Percentiles rank a stretch among this genome's conserved stretches.
phyloP scores from a whole-genome alignment of 2,888 invertebrate genomes.

The Cyclophora punctaria region DNA sequence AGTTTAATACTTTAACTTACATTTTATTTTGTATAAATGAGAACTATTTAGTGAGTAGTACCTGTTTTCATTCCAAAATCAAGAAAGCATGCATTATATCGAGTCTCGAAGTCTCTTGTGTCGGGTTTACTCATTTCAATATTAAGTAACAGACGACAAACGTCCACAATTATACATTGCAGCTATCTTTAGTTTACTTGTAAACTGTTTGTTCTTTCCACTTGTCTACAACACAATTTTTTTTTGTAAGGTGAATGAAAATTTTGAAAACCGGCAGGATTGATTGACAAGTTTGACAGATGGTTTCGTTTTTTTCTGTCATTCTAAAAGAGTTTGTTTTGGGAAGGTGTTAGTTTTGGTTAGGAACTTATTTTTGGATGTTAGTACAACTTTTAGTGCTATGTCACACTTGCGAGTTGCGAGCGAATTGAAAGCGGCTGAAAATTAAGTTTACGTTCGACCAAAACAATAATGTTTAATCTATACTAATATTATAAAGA shows the following conservation, averaged over 20 bases:
- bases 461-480: no score
- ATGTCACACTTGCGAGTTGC: no score
- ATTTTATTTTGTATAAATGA: no score
- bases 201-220: constrained; percentile 5
- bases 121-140: constrained; percentile 50
- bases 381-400: no score
- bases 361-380: no score
- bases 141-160: constrained; percentile 25
- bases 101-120: constrained; percentile 53
- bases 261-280: not conserved
- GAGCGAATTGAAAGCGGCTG: no score
- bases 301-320: no score
- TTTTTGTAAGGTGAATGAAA: not conserved
- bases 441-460: no score
- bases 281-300: not conserved
- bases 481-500: no score
- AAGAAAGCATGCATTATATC: constrained; percentile 58
- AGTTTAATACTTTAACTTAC: no score
- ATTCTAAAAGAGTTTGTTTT: not conserved
- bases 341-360: not conserved
- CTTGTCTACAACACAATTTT: not conserved
- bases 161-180: constrained; percentile 21
- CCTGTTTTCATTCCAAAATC: constrained; percentile 63
- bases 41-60: constrained; percentile 16
- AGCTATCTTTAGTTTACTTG: not conserved